Evolutionary conservation across 2,113 vertebrate genomes (phyloP).

Genomic region (Haliaeetus leucogaster): DNA sequence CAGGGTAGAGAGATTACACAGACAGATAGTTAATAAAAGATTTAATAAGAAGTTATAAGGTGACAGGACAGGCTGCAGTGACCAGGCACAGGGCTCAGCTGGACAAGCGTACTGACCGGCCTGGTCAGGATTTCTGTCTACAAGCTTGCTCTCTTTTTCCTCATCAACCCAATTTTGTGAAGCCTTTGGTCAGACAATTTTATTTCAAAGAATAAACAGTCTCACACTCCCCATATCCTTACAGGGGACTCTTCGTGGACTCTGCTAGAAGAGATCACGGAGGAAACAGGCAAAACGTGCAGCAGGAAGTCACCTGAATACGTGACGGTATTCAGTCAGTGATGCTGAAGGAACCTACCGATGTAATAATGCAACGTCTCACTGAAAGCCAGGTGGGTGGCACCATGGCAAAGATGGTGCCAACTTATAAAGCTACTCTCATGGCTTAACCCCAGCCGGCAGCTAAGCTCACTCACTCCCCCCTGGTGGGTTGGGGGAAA

Average conservation of each 20-base stretch:
- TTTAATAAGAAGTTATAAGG: background rate
- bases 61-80: background rate
- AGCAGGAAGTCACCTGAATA: background rate
- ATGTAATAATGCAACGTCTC: background rate
- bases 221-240: background rate
- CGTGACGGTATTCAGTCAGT: background rate
- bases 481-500: no score
- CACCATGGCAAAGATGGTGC: background rate
- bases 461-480: no score
- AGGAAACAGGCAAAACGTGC: background rate
- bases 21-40: background rate
- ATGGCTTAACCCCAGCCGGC: no score
- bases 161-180: background rate
- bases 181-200: background rate
- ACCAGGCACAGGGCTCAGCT: background rate
- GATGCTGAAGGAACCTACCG: background rate
- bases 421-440: background rate
- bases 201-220: no score
- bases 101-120: background rate
- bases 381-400: background rate
- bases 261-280: background rate
- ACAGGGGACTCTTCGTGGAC: background rate
- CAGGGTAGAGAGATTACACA: background rate
- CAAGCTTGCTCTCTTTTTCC: background rate
- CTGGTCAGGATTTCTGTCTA: background rate